A percentile compares a stretch with the other conserved stretches of the same genome.
phyloP scores from a whole-genome alignment of 2,113 vertebrate species.

The Phylloscopus trochilus region DNA sequence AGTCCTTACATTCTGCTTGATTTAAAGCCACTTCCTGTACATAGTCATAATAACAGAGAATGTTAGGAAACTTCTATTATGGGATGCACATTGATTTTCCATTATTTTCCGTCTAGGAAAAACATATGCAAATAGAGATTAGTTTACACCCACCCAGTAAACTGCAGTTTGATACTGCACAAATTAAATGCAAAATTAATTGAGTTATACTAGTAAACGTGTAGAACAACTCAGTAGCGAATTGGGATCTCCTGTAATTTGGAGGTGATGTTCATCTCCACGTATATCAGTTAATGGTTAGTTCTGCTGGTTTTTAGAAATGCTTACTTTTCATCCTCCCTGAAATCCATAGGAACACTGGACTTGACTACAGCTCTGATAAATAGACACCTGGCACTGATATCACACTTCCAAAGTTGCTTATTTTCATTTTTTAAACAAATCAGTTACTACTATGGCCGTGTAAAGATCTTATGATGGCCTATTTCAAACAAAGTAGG shows the following conservation, averaged over 20 bases:
- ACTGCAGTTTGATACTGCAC: background rate
- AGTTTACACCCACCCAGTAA: background rate
- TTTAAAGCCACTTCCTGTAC: background rate
- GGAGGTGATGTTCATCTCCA: background rate
- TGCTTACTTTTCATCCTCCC: background rate
- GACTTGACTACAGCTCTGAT: background rate
- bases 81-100: background rate
- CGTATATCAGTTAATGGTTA: background rate
- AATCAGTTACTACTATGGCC: background rate
- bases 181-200: background rate
- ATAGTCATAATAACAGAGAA: background rate
- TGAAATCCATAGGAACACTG: background rate
- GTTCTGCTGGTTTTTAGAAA: background rate
- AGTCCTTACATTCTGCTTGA: background rate
- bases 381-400: background rate
- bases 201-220: background rate
- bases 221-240: background rate
- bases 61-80: background rate
- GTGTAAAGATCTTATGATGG: background rate
- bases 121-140: background rate
- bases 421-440: constrained; percentile 25
- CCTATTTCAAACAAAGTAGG: constrained; percentile 39
- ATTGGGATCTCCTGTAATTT: background rate
- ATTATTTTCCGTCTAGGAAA: background rate
- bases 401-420: background rate